Evolutionary conservation across 2,113 vertebrate species (phyloP), one percentile per base, ranked within the genome.

Genomic region (Leptobrachium ailaonicum): DNA sequence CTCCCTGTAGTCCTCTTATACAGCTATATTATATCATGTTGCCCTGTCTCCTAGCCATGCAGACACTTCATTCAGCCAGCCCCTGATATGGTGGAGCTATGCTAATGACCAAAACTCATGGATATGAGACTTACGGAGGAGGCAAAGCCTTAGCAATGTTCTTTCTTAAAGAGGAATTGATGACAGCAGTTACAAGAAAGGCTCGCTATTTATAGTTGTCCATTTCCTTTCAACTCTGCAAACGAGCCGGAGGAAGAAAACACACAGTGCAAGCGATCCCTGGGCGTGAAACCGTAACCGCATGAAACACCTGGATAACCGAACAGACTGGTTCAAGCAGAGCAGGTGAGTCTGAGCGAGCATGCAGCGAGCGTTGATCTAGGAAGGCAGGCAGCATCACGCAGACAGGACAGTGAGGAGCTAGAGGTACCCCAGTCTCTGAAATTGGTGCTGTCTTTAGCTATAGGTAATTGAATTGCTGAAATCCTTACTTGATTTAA

Each of bases 121-220:
- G 11, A 45, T n/a, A n/a, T 42, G 66, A 42, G 32, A 11, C 20
- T 67, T 67, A 42, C 40, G 8, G 41, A 42, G 66, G 66, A 50
- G 47, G 41, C 5, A 41, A 42, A 67, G 41, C 42, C 47, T 50
- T 4, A 50, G 47, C 8, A 50, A 8, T 9, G 41, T 42, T 67
- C 13, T 67, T 41, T 67, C 42, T 40, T 42, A 47, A 45, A 47
- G 14, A 45, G 43, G 11, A 70, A 45, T 70, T 12, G n/a, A 45
- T 70, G 67, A 70, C 43, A 44, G 43, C 43, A 70, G 11, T 47
- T 70, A 47, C 41, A 70, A 70, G n/a, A 70, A 70, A 41, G 43
- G 2, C 11, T 47, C 42, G 40, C 66, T 43, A 67, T 67, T 67
- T 67, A 67, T 67, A 67, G 66, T 2, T 12, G 10, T 10, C 47